Conservation (phyloP, 2,113 vertebrate species). For the Nothoprocta perdicaria region DNA sequence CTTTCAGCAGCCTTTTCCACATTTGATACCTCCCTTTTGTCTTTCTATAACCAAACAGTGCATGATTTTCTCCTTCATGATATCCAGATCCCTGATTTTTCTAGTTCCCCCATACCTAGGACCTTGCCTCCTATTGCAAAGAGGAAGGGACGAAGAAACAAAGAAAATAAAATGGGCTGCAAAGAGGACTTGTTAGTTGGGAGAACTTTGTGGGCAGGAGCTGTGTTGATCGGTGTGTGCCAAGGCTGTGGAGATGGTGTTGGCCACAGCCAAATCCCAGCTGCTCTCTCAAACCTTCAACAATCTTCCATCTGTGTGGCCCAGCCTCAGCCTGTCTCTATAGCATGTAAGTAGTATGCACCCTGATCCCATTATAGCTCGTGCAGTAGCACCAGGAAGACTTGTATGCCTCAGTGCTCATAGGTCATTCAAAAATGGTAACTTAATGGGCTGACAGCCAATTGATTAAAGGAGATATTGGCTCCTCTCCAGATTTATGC, state of each 20-base stretch:
- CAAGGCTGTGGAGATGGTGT: neutral
- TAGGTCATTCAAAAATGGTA: neutral
- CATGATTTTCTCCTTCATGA: neutral
- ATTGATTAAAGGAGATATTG: neutral
- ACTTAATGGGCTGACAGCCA: neutral
- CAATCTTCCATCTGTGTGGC: neutral
- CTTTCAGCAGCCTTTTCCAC: neutral
- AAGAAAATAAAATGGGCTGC: neutral
- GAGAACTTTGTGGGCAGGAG: neutral
- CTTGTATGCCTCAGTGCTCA: constrained; percentile 35
- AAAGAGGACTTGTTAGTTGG: neutral
- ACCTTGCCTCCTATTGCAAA: neutral
- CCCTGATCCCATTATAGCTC: neutral
- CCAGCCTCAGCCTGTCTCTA: neutral
- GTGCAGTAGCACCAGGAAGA: constrained; percentile 32
- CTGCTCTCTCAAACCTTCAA: neutral
- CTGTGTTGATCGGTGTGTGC: neutral
- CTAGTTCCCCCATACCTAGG: neutral
- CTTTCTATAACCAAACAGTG: neutral
- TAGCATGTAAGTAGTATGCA: neutral
- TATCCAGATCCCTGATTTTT: neutral
- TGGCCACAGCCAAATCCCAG: neutral
- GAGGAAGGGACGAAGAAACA: too few species aligned
- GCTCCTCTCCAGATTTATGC: constrained; percentile 21
- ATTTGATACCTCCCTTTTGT: neutral